Evolutionary conservation across 1,140 invertebrate species (phyloP).

Genomic region (Hirudo medicinalis): DNA sequence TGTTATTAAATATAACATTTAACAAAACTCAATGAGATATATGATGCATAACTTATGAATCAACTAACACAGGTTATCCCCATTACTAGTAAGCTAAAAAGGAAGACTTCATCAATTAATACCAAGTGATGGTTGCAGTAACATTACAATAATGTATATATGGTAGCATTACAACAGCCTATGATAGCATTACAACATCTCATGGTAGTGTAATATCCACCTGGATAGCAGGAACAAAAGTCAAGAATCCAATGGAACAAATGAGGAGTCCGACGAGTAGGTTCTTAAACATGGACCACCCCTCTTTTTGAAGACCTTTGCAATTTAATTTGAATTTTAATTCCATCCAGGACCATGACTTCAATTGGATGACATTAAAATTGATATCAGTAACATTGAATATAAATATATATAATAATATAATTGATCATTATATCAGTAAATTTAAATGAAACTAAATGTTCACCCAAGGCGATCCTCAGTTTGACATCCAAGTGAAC

Average conservation of each 20-base stretch:
- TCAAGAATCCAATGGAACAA: conserved; percentile 73
- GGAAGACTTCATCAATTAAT: too few relatives aligned
- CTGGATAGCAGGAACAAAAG: conserved; percentile 83
- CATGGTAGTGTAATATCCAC: conserved; percentile 28
- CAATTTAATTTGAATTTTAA: too few relatives aligned
- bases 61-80: too few relatives aligned
- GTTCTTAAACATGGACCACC: conserved; percentile 92
- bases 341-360: background rate
- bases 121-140: background rate
- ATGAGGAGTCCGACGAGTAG: conserved; percentile 81
- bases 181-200: background rate
- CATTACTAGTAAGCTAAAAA: too few relatives aligned
- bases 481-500: conserved; percentile 83
- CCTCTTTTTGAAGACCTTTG: conserved; percentile 67
- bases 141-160: background rate
- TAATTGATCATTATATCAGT: too few relatives aligned
- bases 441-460: conserved; percentile 6
- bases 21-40: too few relatives aligned
- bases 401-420: too few relatives aligned
- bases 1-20: too few relatives aligned
- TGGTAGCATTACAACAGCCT: background rate
- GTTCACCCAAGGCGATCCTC: conserved; percentile 67
- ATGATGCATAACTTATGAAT: too few relatives aligned
- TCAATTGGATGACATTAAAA: background rate
- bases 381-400: too few relatives aligned